Evolutionary conservation across 2,113 vertebrate species (phyloP).

Genomic region (Sceloporus undulatus): DNA sequence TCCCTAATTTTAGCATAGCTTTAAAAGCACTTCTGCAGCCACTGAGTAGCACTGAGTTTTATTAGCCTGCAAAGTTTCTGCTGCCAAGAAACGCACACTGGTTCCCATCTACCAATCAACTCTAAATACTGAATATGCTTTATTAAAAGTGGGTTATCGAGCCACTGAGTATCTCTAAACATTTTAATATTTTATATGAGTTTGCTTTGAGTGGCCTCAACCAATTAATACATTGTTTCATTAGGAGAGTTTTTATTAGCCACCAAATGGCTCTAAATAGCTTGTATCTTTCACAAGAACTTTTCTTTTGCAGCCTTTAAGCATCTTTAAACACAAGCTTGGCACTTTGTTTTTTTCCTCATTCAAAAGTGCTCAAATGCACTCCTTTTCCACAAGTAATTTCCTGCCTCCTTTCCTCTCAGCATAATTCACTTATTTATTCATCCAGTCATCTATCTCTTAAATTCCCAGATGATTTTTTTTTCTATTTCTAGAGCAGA

Average conservation of each 20-base stretch:
- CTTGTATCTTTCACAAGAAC: slow-evolving; percentile 73
- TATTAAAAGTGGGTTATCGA: slow-evolving; percentile 80
- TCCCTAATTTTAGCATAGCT: slow-evolving; percentile 68
- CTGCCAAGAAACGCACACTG: slow-evolving; percentile 65
- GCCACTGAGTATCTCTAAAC: slow-evolving; percentile 69
- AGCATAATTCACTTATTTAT: slow-evolving; percentile 46
- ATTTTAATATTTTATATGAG: slow-evolving; percentile 73
- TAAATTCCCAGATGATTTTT: slow-evolving; percentile 50
- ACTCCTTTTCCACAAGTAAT: slow-evolving; percentile 70
- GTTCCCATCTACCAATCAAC: slow-evolving; percentile 72
- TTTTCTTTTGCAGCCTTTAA: slow-evolving; percentile 65
- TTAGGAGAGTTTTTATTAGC: slow-evolving; percentile 69
- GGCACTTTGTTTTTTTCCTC: slow-evolving; percentile 50
- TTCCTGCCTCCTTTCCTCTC: slow-evolving; percentile 65
- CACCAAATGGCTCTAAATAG: slow-evolving; percentile 70
- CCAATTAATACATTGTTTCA: slow-evolving; percentile 72
- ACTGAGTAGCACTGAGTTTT: slow-evolving; percentile 69
- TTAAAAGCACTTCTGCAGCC: slow-evolving; percentile 63
- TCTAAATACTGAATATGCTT: slow-evolving; percentile 69
- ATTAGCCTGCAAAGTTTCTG: slow-evolving; percentile 67
- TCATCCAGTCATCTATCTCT: slow-evolving; percentile 7
- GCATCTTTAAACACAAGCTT: slow-evolving; percentile 73
- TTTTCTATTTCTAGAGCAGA: slow-evolving; percentile 41
- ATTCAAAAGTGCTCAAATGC: slow-evolving; percentile 57
- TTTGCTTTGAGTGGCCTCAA: slow-evolving; percentile 63